These are phyloP conservation scores for Brachypterus glaber DNA, from an alignment of 2,888 invertebrate genomes.

Conservation along the genomic window DNA sequence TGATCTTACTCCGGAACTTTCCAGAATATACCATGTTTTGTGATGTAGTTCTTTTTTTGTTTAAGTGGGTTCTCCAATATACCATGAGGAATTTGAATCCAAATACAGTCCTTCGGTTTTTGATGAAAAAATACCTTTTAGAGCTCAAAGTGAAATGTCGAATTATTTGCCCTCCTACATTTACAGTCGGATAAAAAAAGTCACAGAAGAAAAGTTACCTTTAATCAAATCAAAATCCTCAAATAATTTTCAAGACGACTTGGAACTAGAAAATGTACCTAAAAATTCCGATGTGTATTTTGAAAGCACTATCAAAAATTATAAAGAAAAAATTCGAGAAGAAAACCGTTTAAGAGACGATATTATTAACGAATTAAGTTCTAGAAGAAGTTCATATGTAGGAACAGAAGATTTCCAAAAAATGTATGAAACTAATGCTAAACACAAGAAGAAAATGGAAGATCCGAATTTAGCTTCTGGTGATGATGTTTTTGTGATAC, in stretches of 20 bases:
- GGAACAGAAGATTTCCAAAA: conserved; percentile 5
- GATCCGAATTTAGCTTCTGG: conserved; percentile 8
- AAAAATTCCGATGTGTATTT: no score
- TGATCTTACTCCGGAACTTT: no score
- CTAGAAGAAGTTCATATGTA: conserved; percentile 18
- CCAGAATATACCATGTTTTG: no score
- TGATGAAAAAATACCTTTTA: conserved; percentile 21
- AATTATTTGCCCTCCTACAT: conserved; percentile 29
- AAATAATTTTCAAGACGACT: conserved; percentile 29
- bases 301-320: conserved; percentile 25
- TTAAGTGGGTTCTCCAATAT: no score
- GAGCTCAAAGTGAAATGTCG: conserved; percentile 32
- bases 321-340: conserved; percentile 31
- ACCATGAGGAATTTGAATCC: no score
- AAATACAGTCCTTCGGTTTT: no score
- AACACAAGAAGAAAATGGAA: conserved; percentile 18
- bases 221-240: conserved; percentile 29
- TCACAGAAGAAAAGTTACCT: conserved; percentile 21
- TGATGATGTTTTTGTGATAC: conserved; percentile 52
- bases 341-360: conserved; percentile 33
- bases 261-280: no score
- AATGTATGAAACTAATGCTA: conserved; percentile 16
- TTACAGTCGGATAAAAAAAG: conserved; percentile 26
- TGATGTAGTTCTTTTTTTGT: no score
- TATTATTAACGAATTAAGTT: conserved; percentile 34